Evolutionary conservation across 2,797 vertebrate species (phyloP), one percentile per base, ranked within the genome.

Genomic region (Eulemur mongoz): DNA sequence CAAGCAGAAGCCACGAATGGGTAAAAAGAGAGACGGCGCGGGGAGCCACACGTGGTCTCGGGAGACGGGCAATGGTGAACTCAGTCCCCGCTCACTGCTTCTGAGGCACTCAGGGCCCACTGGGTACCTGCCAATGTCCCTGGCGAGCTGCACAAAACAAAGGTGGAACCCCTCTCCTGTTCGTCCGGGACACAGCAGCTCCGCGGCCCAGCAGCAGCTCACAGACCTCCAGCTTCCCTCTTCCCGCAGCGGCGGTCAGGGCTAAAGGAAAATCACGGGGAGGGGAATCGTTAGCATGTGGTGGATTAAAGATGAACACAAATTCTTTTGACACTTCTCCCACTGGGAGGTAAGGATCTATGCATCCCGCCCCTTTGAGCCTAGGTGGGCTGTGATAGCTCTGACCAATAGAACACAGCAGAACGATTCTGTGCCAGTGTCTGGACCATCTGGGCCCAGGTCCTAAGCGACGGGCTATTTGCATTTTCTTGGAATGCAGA

Each of bases 121-220:
- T 0, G 4, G 1, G 57, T 98, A 99, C 99, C 99, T 99, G 99
- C 99, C 99, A 99, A 98, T 99, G 99, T 48, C 99, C 99, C 98
- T 99, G 99, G 90, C 99, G 99, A 35, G 99, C 99, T 0, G 99
- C 99, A 4, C 99, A 99, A 97, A 99, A 99, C 1, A 99, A 98
- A 0, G 99, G 99, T 12, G 99, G 98, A 14, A 99, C 98, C 12
- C 99, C 99, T 89, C 99, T 99, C 94, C 99, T 98, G 98, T 99
- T 99, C 3, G 98, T 98, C 98, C 99, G 99, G 11, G 98, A 98
- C 96, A 99, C 99, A 18, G 98, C 98, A 0, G 99, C 99, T 25
- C 98, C 99, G 0, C 80, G 98, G 91, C 99, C 99, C 85, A 99
- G 97, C 69, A 99, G 99, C 14, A 99, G 98, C 87, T 98, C 97